phyloP scores from a whole-genome alignment of 1,140 invertebrate genomes.

The Capitella teleta region DNA sequence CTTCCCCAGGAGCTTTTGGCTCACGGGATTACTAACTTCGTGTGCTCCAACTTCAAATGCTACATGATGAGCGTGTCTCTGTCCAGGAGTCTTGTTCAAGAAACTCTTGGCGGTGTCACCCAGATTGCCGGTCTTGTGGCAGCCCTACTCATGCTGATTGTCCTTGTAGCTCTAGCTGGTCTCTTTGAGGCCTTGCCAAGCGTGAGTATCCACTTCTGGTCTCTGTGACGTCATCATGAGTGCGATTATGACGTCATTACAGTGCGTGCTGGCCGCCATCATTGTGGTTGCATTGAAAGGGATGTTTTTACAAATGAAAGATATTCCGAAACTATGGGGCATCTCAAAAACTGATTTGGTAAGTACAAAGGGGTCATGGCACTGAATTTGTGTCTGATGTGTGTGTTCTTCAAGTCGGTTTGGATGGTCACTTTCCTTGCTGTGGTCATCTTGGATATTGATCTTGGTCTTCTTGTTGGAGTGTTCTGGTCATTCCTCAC shows the following conservation, averaged over 20 bases:
- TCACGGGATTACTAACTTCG: conserved; percentile 42
- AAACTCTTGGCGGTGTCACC: conserved; percentile 41
- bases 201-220: conserved; percentile 24
- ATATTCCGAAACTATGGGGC: conserved; percentile 61
- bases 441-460: conserved; percentile 73
- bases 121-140: conserved; percentile 46
- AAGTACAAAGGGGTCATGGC: no score
- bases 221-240: no score
- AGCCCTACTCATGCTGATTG: conserved; percentile 41
- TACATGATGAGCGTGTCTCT: conserved; percentile 48
- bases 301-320: conserved; percentile 69
- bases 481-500: conserved; percentile 59
- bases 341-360: conserved; percentile 70
- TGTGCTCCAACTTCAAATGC: conserved; percentile 45
- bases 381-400: no score
- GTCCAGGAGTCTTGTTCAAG: conserved; percentile 43
- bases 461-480: conserved; percentile 63
- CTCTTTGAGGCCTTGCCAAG: conserved; percentile 40
- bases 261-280: conserved; percentile 75
- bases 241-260: conserved; percentile 23
- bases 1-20: conserved; percentile 50
- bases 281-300: conserved; percentile 83
- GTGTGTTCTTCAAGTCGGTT: conserved; percentile 43
- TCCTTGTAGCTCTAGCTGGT: conserved; percentile 45
- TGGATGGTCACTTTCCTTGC: conserved; percentile 72